Percentiles rank a stretch among this genome's conserved stretches.
Conservation (phyloP, 2,888 invertebrate genomes). For the Linnaemya vulpina region DNA sequence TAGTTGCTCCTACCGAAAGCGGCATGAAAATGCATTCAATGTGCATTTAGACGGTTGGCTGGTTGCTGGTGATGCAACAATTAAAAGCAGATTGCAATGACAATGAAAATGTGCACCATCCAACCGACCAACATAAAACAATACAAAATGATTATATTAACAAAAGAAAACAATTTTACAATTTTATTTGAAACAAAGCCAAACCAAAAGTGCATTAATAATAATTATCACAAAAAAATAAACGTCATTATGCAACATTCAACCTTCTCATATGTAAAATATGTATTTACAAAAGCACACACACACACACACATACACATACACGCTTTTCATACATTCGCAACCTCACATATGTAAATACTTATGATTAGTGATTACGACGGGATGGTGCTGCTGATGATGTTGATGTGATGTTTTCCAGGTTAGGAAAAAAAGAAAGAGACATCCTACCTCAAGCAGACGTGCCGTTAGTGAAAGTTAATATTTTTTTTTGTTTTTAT, state of each 20-base stretch:
- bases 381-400: conserved; percentile 9
- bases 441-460: conserved; percentile 64
- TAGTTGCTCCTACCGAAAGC: conserved; percentile 29
- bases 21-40: conserved; percentile 39
- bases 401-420: conserved; percentile 47
- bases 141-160: conserved; percentile 33
- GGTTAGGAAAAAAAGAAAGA: conserved; percentile 51
- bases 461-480: conserved; percentile 66
- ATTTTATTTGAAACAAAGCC: conserved; percentile 33
- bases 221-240: conserved; percentile 46
- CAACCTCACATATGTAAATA: background rate
- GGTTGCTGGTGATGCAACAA: conserved; percentile 66
- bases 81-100: conserved; percentile 67
- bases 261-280: conserved; percentile 39
- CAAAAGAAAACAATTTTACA: conserved; percentile 33
- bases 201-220: conserved; percentile 35
- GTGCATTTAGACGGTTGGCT: conserved; percentile 41
- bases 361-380: conserved; percentile 50
- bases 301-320: background rate
- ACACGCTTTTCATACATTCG: background rate
- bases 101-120: conserved; percentile 61
- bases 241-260: conserved; percentile 52
- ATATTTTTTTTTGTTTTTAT: conserved; percentile 29
- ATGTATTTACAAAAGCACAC: background rate
- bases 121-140: conserved; percentile 19